Conservation (phyloP, 1,140 invertebrate genomes). For the Megathymus violae region DNA sequence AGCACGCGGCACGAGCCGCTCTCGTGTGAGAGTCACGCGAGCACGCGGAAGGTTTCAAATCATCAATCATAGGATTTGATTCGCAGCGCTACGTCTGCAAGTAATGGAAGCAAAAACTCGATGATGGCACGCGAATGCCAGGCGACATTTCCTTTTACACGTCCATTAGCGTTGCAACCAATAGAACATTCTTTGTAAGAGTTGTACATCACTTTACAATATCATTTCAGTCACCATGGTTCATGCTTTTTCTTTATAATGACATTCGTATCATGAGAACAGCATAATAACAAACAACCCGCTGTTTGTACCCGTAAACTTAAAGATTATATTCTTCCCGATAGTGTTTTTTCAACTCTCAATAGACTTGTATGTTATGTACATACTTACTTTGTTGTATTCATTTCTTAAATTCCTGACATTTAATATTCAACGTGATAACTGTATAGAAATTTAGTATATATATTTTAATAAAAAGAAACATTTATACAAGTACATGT, state of each 20-base stretch:
- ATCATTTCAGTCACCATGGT: slow-evolving; percentile 1
- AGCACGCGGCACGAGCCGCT: slow-evolving; percentile 21
- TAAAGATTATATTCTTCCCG: not conserved
- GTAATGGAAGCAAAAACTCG: slow-evolving; percentile 52
- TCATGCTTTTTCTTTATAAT: not conserved
- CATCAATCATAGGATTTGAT: slow-evolving; percentile 56
- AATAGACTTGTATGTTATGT: no score
- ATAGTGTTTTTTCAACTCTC: not conserved
- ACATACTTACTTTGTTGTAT: no score
- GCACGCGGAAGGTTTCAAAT: slow-evolving; percentile 49
- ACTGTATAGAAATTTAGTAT: not conserved
- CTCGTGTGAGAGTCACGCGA: slow-evolving; percentile 31
- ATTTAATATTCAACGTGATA: not conserved
- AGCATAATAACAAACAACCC: not conserved
- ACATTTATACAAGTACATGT: not conserved
- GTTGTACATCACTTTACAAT: slow-evolving; percentile 11
- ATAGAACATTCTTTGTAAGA: slow-evolving; percentile 31
- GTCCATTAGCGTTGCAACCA: slow-evolving; percentile 32
- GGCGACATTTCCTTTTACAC: slow-evolving; percentile 34
- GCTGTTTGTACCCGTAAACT: not conserved
- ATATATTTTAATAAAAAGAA: not conserved
- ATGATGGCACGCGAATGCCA: slow-evolving; percentile 38
- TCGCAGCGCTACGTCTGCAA: slow-evolving; percentile 40
- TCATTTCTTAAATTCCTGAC: not conserved
- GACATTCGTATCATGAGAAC: not conserved